These are phyloP conservation scores for Caenorhabditis zanzibari DNA, from an alignment of 2,888 invertebrate species.

Conservation along the genomic window DNA sequence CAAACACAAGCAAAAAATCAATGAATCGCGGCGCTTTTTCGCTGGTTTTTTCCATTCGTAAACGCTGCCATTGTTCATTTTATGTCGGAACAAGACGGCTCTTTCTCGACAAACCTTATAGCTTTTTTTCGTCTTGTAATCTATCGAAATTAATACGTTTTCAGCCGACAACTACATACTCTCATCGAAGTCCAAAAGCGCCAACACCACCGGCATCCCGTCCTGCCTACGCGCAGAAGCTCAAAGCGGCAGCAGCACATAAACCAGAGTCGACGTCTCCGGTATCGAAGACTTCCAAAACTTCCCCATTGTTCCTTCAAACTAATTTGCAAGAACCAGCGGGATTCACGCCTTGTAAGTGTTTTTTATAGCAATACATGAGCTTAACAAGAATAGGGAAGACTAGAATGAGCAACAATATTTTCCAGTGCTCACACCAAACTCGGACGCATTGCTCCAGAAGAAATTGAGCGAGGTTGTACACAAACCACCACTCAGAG, in stretches of 20 bases:
- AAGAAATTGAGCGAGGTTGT: conserved; percentile 61
- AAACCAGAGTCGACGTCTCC: conserved; percentile 15
- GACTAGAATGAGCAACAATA: too few species aligned
- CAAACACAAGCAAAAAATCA: background rate
- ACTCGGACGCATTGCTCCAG: conserved; percentile 69
- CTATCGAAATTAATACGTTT: conserved; percentile 1
- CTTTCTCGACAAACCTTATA: background rate
- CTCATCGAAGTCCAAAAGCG: conserved; percentile 44
- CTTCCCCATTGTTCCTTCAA: conserved; percentile 53
- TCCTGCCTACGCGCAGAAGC: conserved; percentile 62
- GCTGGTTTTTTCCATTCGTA: background rate
- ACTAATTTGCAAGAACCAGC: conserved; percentile 40
- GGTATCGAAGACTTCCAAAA: background rate
- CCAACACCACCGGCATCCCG: conserved; percentile 55
- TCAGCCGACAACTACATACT: conserved; percentile 56
- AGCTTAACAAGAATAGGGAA: background rate
- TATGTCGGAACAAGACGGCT: background rate
- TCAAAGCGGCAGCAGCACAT: conserved; percentile 39
- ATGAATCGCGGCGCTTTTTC: background rate
- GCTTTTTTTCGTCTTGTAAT: background rate
- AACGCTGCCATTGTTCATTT: conserved; percentile 6
- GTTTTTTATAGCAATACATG: too few species aligned
- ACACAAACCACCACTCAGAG: conserved; percentile 1
- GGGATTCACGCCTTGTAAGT: conserved; percentile 65
- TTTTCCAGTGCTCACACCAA: conserved; percentile 70